Conservation (phyloP, 2,797 vertebrate genomes). For the Notoglanidium macrostoma region DNA sequence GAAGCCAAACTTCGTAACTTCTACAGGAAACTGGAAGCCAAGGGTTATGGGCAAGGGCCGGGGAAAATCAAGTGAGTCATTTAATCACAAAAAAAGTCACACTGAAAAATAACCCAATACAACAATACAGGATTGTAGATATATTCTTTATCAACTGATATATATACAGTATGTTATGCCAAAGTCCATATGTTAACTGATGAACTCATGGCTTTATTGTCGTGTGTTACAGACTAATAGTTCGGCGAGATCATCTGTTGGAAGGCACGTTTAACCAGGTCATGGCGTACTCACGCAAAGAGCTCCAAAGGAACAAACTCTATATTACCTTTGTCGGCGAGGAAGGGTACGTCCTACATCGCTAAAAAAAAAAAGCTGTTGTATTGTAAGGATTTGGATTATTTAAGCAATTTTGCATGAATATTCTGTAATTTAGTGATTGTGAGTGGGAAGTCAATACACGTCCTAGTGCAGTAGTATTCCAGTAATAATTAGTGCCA, state of each 20-base stretch:
- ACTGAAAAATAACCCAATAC: not conserved
- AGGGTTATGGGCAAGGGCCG: conserved; percentile 88
- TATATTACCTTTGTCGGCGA: conserved; percentile 88
- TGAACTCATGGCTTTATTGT: not conserved
- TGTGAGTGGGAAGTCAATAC: not conserved
- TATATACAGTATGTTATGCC: not conserved
- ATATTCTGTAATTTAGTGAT: not conserved
- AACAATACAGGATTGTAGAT: not conserved
- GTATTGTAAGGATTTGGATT: not conserved
- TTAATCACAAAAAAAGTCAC: not conserved
- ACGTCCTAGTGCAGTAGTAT: not conserved
- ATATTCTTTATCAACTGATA: not conserved
- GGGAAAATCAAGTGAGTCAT: conserved; percentile 87
- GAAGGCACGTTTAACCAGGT: conserved; percentile 91
- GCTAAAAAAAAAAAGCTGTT: not conserved
- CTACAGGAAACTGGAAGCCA: conserved; percentile 90
- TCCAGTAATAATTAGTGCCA: not conserved
- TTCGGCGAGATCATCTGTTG: conserved; percentile 84
- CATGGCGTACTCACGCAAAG: conserved; percentile 89
- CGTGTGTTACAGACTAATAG: conserved; percentile 78
- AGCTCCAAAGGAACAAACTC: conserved; percentile 88
- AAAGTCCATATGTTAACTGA: not conserved
- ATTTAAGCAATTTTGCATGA: not conserved
- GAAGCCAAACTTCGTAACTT: conserved; percentile 90
- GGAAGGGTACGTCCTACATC: conserved; percentile 78